These are phyloP conservation scores for Himalopsyche anomala DNA, from an alignment of 2,888 invertebrate genomes.

Conservation along the genomic window DNA sequence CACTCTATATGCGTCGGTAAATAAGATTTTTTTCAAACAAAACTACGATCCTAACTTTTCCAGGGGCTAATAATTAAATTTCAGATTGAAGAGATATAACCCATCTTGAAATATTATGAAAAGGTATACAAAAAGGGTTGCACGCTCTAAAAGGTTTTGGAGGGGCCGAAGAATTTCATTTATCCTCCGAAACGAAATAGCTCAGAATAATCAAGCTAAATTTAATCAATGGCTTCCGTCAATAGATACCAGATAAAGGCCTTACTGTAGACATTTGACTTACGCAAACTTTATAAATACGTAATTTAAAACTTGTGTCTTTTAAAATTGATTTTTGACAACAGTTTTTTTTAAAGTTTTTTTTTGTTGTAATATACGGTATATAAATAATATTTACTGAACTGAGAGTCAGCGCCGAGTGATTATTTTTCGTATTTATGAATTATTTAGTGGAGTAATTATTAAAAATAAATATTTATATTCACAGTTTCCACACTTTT, in stretches of 20 bases:
- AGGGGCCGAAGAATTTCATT: conserved; percentile 31
- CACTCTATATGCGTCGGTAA: neutral
- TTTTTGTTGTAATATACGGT: too few relatives aligned
- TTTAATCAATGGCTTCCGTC: conserved; percentile 5
- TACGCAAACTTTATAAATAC: too few relatives aligned
- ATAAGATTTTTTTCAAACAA: neutral
- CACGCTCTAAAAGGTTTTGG: neutral
- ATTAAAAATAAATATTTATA: too few relatives aligned
- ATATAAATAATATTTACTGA: too few relatives aligned
- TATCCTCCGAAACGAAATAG: conserved; percentile 7
- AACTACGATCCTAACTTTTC: neutral
- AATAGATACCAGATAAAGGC: neutral
- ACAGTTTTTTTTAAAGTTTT: too few relatives aligned
- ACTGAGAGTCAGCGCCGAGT: too few relatives aligned
- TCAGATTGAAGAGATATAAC: conserved; percentile 39
- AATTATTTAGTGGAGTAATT: too few relatives aligned
- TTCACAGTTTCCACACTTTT: too few relatives aligned
- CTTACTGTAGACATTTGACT: neutral
- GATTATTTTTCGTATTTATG: too few relatives aligned
- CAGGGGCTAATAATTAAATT: conserved; percentile 4
- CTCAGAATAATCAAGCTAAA: conserved; percentile 13
- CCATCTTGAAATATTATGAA: conserved; percentile 40
- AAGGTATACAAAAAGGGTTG: conserved; percentile 10
- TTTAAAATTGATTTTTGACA: too few relatives aligned
- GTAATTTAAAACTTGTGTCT: too few relatives aligned